Percentiles rank a stretch among this genome's conserved stretches.
phyloP scores from a whole-genome alignment of 1,140 invertebrate species.

The Probaryconus sp. region DNA sequence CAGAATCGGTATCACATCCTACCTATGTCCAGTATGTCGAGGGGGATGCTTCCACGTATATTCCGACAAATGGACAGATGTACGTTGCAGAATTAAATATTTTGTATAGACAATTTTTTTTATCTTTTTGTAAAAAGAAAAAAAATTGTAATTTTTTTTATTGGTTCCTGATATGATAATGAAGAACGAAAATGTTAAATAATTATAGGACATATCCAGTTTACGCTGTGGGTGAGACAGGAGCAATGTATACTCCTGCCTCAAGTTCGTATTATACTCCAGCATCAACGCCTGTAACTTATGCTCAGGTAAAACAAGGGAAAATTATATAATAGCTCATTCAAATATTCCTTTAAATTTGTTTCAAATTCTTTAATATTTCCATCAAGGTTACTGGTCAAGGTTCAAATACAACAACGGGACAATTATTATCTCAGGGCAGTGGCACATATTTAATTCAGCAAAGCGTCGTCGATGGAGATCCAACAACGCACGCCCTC shows the following conservation, averaged over 20 bases:
- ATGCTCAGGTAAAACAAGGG: slow-evolving; percentile 80
- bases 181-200: no score
- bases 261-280: slow-evolving; percentile 82
- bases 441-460: slow-evolving; percentile 83
- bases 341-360: slow-evolving; percentile 70
- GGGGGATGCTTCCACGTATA: slow-evolving; percentile 84
- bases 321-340: slow-evolving; percentile 74
- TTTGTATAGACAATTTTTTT: slow-evolving; percentile 1
- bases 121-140: not conserved
- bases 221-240: slow-evolving; percentile 88
- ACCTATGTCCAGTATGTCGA: slow-evolving; percentile 86
- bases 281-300: slow-evolving; percentile 78
- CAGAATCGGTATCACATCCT: slow-evolving; percentile 80
- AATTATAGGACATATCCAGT: slow-evolving; percentile 87
- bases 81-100: slow-evolving; percentile 64
- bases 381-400: slow-evolving; percentile 71
- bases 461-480: slow-evolving; percentile 81
- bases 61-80: slow-evolving; percentile 83
- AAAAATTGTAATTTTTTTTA: no score
- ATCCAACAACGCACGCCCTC: slow-evolving; percentile 80
- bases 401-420: slow-evolving; percentile 79
- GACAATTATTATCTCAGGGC: slow-evolving; percentile 78
- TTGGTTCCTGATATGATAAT: no score
- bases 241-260: slow-evolving; percentile 84
- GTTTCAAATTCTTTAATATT: not conserved